Conservation (phyloP, 2,113 vertebrate species). For the Aphyosemion australe region DNA sequence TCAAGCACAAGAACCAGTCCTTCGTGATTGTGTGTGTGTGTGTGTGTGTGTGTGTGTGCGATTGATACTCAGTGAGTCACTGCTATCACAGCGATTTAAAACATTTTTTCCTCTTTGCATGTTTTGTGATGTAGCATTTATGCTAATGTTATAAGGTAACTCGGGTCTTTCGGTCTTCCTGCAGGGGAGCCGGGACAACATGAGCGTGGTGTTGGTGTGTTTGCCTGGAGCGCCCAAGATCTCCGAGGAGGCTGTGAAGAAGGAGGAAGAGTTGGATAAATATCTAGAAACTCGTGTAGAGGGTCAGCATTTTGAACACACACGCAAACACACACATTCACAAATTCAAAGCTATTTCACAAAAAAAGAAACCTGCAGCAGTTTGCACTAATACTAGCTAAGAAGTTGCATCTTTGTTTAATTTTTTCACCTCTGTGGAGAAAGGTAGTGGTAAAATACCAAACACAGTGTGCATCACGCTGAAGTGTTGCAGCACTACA, state of each 20-base stretch:
- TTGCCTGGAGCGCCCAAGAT: conserved; percentile 95
- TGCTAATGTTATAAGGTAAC: neutral
- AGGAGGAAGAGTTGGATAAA: conserved; percentile 95
- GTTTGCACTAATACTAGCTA: too few relatives aligned
- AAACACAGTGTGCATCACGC: neutral
- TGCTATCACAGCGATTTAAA: neutral
- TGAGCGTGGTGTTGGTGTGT: conserved; percentile 98
- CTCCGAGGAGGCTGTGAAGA: conserved; percentile 93
- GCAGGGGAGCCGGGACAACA: conserved; percentile 99
- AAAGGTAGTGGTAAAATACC: neutral
- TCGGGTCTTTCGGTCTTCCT: neutral
- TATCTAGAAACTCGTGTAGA: conserved; percentile 94
- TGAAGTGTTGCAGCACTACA: neutral
- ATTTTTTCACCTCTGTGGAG: neutral
- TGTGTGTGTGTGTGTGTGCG: too few relatives aligned
- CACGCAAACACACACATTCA: neutral
- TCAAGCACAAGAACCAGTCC: too few relatives aligned
- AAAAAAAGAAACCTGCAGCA: neutral
- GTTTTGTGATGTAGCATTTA: neutral
- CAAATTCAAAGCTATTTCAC: neutral
- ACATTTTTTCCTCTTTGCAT: neutral
- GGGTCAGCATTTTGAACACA: conserved; percentile 80
- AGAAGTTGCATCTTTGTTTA: neutral
- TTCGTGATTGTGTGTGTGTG: too few relatives aligned
- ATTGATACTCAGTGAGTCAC: too few relatives aligned